Evolutionary conservation across 2,888 invertebrate species (phyloP).

Genomic region (Volucella zonaria): DNA sequence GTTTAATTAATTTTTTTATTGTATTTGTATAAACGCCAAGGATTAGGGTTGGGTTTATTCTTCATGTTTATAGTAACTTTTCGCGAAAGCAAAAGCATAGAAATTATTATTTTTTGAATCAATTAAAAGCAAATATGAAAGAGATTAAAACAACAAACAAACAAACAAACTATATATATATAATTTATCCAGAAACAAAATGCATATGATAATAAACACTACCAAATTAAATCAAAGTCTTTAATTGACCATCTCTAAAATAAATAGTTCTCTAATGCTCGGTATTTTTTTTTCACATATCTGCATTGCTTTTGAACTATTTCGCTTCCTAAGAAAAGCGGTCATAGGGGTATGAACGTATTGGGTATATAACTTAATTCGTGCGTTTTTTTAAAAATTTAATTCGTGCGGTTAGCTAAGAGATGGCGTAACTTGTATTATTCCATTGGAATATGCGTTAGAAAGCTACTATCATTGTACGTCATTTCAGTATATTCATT

Average conservation of each 20-base stretch:
- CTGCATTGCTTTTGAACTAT: no score
- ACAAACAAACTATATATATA: conserved; percentile 44
- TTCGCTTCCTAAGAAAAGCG: no score
- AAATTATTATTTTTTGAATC: conserved; percentile 42
- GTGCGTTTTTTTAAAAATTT: no score
- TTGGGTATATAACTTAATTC: no score
- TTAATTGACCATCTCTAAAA: neutral
- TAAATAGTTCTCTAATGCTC: no score
- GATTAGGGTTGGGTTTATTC: conserved; percentile 44
- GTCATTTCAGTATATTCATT: no score
- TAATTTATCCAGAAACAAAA: conserved; percentile 46
- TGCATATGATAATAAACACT: conserved; percentile 57
- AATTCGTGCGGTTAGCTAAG: no score
- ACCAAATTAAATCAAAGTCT: conserved; percentile 43
- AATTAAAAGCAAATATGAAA: conserved; percentile 16
- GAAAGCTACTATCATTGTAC: no score
- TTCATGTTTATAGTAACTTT: conserved; percentile 45
- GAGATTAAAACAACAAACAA: conserved; percentile 5
- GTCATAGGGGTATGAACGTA: no score
- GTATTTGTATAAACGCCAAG: conserved; percentile 46
- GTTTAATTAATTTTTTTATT: conserved; percentile 33
- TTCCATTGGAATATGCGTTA: no score
- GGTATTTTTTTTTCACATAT: no score
- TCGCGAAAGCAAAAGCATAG: conserved; percentile 40
- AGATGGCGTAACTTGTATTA: no score